These are phyloP conservation scores for Podarcis cretensis DNA, from an alignment of 2,113 vertebrate species.

Conservation along the genomic window DNA sequence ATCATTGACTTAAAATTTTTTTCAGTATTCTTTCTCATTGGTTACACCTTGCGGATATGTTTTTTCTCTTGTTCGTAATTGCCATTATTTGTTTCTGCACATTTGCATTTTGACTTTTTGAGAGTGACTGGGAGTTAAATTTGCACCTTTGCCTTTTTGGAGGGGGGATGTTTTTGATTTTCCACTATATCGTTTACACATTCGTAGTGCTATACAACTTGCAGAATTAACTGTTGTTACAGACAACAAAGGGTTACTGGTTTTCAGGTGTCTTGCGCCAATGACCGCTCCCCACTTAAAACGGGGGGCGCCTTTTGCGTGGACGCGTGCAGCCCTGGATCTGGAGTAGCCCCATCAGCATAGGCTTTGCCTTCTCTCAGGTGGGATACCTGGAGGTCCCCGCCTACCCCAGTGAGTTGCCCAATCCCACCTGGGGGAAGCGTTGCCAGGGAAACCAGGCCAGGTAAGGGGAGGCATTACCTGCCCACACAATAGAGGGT, in stretches of 20 bases:
- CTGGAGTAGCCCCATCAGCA: too few relatives aligned
- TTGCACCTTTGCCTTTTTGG: conserved; percentile 45
- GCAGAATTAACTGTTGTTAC: conserved; percentile 59
- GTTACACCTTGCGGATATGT: conserved; percentile 11
- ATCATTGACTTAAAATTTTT: conserved; percentile 29
- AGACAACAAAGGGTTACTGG: conserved; percentile 67
- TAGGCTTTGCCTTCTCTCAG: too few relatives aligned
- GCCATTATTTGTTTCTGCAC: conserved; percentile 64
- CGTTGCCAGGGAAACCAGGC: too few relatives aligned
- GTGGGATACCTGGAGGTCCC: too few relatives aligned
- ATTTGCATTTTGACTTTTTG: conserved; percentile 51
- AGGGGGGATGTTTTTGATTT: conserved; percentile 26
- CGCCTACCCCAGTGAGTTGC: too few relatives aligned
- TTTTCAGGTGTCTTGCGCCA: conserved; percentile 67
- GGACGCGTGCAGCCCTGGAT: too few relatives aligned
- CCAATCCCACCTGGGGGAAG: too few relatives aligned
- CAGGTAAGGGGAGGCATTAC: too few relatives aligned
- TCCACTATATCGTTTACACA: conserved; percentile 71
- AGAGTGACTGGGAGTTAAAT: conserved; percentile 62
- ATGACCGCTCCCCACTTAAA: too few relatives aligned
- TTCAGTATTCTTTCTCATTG: conserved; percentile 24
- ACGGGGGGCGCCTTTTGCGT: too few relatives aligned
- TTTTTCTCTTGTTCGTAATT: conserved; percentile 46
- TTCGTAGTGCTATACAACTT: conserved; percentile 63
- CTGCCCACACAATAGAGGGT: too few relatives aligned